A percentile compares a stretch with the other conserved stretches of the same genome.
Evolutionary conservation across 2,888 invertebrate species (phyloP).

Genomic region (Pyrochroa serraticornis): DNA sequence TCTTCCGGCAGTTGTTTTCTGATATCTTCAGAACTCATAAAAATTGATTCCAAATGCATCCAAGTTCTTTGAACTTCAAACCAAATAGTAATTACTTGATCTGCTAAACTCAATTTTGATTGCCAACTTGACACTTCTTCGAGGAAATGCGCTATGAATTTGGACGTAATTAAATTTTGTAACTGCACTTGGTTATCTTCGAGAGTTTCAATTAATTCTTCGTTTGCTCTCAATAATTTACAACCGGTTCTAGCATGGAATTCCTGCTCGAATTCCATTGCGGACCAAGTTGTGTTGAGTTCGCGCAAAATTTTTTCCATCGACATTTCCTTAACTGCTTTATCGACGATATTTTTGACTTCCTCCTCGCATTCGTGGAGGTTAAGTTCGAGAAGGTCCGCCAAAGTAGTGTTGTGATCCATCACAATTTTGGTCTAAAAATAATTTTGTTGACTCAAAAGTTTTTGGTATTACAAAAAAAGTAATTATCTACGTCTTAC

Average conservation of each 20-base stretch:
- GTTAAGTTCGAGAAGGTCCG: conserved; percentile 88
- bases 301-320: conserved; percentile 96
- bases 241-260: conserved; percentile 86
- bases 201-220: conserved; percentile 94
- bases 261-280: conserved; percentile 93
- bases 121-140: conserved; percentile 96
- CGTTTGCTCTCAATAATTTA: conserved; percentile 85
- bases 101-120: conserved; percentile 87
- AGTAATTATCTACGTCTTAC: neutral
- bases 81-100: conserved; percentile 91
- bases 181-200: conserved; percentile 98
- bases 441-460: neutral
- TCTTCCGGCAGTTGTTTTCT: conserved; percentile 92
- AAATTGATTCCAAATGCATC: conserved; percentile 97
- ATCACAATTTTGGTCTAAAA: conserved; percentile 89
- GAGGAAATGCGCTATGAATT: conserved; percentile 94
- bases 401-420: conserved; percentile 89
- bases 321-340: conserved; percentile 97
- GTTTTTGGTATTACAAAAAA: neutral
- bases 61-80: conserved; percentile 97
- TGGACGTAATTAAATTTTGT: conserved; percentile 95
- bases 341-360: conserved; percentile 96
- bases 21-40: conserved; percentile 97
- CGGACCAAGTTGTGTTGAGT: conserved; percentile 88
- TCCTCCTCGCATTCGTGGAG: conserved; percentile 97